Base-by-base conservation (phyloP, 2,113 vertebrate species). In the Indicator maculatus region DNA sequence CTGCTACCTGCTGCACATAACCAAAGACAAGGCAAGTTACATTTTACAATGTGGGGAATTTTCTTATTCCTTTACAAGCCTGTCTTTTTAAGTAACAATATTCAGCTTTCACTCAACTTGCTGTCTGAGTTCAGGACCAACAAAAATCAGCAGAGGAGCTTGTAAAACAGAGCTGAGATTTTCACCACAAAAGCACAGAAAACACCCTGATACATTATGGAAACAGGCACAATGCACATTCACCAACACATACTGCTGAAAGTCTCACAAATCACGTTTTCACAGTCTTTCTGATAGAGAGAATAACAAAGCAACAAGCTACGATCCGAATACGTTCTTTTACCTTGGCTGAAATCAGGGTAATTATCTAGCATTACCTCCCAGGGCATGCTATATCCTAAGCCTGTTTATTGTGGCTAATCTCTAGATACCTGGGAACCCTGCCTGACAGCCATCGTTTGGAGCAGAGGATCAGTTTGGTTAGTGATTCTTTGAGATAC, bases 251-350 rank as follows among this genome's bases (percentile, higher is more conserved):
- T 4, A 23, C 28, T 55, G 33, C 3, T 69, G 16, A 19, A 76
- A 71, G 21, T 5, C 18, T 76, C 70, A 82, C 27, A 50, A 87
- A 84, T 14, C 30, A 33, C 26, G 20, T 64, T 81, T 71, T 30
- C 24, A 11, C 0, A 0, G 4, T 58, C 67, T 63, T 65, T 41
- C 21, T 28, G 44, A 63, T 0, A 53, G 21, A 64, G 15, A n/a
- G 7, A 11, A 58, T 0, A 84, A n/a, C 38, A 86, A 78, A 78
- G 41, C 21, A 74, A 44, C 12, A 66, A 73, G 72, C 6, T 70
- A 28, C 17, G n/a, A 16, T 88, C 14, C 67, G 73, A 59, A 44
- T 6, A 30, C 0, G 3, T 30, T 65, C 44, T 15, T 79, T 47
- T 36, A 45, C 39, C 50, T 72, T 26, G 27, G 16, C 16, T 66